Base-by-base conservation (phyloP, 2,888 invertebrate species). In the Mellilla xanthometata region DNA sequence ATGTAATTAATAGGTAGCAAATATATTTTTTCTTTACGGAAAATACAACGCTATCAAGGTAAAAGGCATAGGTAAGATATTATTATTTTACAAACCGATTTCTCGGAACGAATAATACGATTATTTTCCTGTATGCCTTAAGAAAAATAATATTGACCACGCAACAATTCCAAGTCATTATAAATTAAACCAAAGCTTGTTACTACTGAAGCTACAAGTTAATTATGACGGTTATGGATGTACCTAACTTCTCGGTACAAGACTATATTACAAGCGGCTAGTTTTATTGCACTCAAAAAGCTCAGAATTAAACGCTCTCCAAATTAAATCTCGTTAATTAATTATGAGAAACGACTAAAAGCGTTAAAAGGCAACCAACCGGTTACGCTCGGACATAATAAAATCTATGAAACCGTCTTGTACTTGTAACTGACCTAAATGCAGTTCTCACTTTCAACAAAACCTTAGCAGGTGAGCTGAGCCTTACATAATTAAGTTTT, bases 401-500 rank as follows among this genome's bases (percentile, higher is more conserved):
- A 65, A 59, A 52, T 41, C 45, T 58, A 61, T 38, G 53, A 52
- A 58, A 51, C 48, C 53, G 58, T 50, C 40, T 30, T 50, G 45
- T 31, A 40, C 52, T 49, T 3, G 54, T 45, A 47, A 52, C 59
- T 52, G 56, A 57, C 52, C 50, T 54, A 52, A 53, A 53, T 49
- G 39, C 58, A 55, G 59, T 67, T 67, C 65, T 65, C 68, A 65
- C 65, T 66, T 67, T 60, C 62, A 68, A 70, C 65, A 68, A 70
- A 74, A 67, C 65, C 60, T 46, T 58, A 53, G 63, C 61, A 52
- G 60, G 62, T 65, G 53, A 60, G 57, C 56, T 51, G 58, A 58
- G 58, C 61, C 61, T 65, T 65, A 64, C 60, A 68, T 67, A 61
- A 69, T 69, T 68, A 69, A 57, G 42, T 75, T 71, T 74, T 74